These are phyloP conservation scores for Bombycilla garrulus DNA, from an alignment of 2,113 vertebrate genomes.

Conservation along the genomic window DNA sequence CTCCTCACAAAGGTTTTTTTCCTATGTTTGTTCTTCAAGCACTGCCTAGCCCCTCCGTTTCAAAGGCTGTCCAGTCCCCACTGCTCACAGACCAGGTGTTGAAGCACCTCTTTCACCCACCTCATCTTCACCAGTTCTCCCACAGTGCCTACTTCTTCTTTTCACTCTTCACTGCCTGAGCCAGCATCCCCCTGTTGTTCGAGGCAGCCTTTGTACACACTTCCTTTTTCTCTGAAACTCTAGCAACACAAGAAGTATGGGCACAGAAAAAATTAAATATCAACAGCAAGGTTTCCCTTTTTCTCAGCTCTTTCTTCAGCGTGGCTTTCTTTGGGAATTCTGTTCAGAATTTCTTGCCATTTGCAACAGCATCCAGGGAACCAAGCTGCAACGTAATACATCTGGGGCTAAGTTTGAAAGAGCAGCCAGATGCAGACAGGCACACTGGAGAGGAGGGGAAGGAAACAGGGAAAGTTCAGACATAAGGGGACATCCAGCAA, in stretches of 20 bases:
- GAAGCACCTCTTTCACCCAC: background rate
- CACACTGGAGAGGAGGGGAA: background rate
- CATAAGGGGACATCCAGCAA: slow-evolving; percentile 5
- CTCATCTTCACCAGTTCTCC: background rate
- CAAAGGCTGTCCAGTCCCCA: background rate
- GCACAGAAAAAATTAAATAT: background rate
- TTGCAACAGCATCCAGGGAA: background rate
- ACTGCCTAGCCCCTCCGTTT: background rate
- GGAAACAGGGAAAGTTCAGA: slow-evolving; percentile 6
- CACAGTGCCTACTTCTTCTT: slow-evolving; percentile 50
- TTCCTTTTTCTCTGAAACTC: slow-evolving; percentile 51
- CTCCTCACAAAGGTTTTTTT: background rate
- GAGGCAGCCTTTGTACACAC: slow-evolving; percentile 16
- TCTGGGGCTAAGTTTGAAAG: background rate
- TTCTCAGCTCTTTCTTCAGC: background rate
- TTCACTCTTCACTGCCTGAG: slow-evolving; percentile 17
- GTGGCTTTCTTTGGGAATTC: background rate
- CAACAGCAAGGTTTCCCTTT: background rate
- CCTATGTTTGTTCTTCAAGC: background rate
- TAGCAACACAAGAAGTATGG: background rate
- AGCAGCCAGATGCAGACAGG: background rate
- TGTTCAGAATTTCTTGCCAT: background rate
- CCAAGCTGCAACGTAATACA: background rate
- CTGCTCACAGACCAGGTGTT: background rate
- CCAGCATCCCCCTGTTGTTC: slow-evolving; percentile 5